Base-by-base conservation (phyloP, 92 coral and sea anemone genomes). In the Paramuricea clavata region DNA sequence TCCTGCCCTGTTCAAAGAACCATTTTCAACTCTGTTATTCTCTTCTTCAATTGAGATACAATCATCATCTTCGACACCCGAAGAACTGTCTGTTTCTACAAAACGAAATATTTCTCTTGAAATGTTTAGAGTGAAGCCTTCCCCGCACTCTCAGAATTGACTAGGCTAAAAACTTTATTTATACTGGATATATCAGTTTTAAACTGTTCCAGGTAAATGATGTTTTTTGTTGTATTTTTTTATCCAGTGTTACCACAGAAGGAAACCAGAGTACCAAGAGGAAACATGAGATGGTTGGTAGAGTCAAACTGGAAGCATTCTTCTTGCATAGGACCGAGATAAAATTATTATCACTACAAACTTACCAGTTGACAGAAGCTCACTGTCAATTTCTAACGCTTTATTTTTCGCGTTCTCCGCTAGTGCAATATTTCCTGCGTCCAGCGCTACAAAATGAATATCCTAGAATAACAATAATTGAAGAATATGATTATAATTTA, bases 361-460 rank as follows among this genome's bases (percentile, higher is more conserved):
- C 49, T 17, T 68, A 94, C 99, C 99, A 89, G 99, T 94, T 36
- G 98, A 93, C 2, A 95, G 85, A 32, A 90, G 88, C 52, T 96
- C 99, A 52, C 89, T 94, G 85, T 96, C 98, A 34, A 96, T 96
- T 74, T 96, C 98, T 41, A 96, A 81, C 0, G 99, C 98, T 86
- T 95, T 91, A 75, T 96, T 97, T 82, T 96, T 96, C 34, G 98
- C 94, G 6, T 94, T 97, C 50, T 91, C 99, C 17, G 98, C 98
- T 65, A 96, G 84, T 7, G 96, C 93, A 23, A 86, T 78, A 54
- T 96, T 94, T 7, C 97, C 98, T 54, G 92, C 92, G 62, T 96
- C 99, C 52, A 86, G 65, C 0, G 99, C 98, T 8, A 96, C 89
- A 77, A 94, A 94, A 75, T 95, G 98, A 49, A 95, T 94, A 81